Conservation (phyloP, 2,113 vertebrate species). For the Eudorcas thomsonii region DNA sequence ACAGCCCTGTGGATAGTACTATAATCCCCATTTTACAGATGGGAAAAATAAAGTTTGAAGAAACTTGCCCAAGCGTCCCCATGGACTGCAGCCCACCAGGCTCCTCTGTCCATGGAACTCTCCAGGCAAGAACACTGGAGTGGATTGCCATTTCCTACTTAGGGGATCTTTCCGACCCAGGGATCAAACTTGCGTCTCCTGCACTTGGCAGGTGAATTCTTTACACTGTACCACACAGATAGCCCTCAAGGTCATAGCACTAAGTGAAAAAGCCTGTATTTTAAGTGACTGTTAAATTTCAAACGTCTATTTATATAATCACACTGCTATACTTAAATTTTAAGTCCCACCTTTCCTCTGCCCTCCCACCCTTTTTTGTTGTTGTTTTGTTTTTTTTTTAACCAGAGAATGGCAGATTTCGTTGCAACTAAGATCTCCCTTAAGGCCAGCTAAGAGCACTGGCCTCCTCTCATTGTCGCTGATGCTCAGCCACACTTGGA, state of each 20-base stretch:
- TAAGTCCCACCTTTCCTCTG: background rate
- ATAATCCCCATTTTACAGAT: conserved; percentile 27
- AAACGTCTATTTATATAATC: background rate
- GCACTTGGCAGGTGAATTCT: background rate
- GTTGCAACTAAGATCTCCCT: background rate
- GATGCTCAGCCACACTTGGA: background rate
- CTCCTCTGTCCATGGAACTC: background rate
- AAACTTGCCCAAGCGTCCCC: background rate
- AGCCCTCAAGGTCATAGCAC: background rate
- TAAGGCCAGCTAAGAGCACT: background rate
- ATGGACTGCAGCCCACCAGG: background rate
- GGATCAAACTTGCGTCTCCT: background rate
- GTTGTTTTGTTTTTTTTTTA: background rate
- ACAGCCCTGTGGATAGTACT: background rate
- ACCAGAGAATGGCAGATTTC: background rate
- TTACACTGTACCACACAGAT: background rate
- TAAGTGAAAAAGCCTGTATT: background rate
- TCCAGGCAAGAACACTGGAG: background rate
- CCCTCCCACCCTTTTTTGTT: background rate
- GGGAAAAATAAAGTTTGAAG: background rate
- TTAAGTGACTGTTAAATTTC: background rate
- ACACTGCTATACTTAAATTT: background rate
- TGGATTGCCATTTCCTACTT: background rate
- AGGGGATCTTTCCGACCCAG: background rate
- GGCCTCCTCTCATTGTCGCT: background rate